Evolutionary conservation across 2,888 invertebrate species (phyloP), one percentile per base, ranked within the genome.

Genomic region (Eupithecia pulchellata): DNA sequence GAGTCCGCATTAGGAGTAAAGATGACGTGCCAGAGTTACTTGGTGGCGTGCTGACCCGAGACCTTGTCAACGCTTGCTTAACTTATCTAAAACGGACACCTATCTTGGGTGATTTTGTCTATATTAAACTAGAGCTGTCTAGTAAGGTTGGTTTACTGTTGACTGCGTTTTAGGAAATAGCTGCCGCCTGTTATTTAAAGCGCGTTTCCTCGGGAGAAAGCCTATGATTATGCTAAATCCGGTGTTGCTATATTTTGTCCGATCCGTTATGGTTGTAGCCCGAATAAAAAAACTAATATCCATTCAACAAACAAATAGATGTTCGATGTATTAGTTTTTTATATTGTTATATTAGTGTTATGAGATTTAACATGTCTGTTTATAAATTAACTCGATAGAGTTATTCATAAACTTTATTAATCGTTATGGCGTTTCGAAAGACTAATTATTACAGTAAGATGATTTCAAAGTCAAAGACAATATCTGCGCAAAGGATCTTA

Each of bases 71-170:
- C 20, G 86, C 91, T 8, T 92, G 94, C 75, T 92, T 95, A 20
- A 91, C 92, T 6, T 95, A 95, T 80, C 85, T 96, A 52, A 95
- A 92, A 71, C 89, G 92, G 58, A 92, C 92, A 0, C 96, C 96
- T 0, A 94, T 95, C 74, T 87, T 93, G 32, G 91, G 92, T 61
- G 93, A 94, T 79, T 95, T 86, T 69, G 95, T 95, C 65, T 91
- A 94, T 72, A 95, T 95, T 68, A 96, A 96, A 89, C 92, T 95
- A 75, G 83, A 95, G 78, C 82, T 95, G 34, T 85, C 89, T 11
- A 79, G 83, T 34, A 92, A 92, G 90, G 93, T 93, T 30, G 64
- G 11, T 8, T 57, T n/a, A n/a, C 27, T 36, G 17, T 64, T 52
- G 17, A 47, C 20, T 47, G n/a, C 9, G 9, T 47, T n/a, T 42